Percentiles rank a stretch among this genome's conserved stretches.
Conservation (phyloP, 1,140 invertebrate genomes). For the Solenopsis fugax region DNA sequence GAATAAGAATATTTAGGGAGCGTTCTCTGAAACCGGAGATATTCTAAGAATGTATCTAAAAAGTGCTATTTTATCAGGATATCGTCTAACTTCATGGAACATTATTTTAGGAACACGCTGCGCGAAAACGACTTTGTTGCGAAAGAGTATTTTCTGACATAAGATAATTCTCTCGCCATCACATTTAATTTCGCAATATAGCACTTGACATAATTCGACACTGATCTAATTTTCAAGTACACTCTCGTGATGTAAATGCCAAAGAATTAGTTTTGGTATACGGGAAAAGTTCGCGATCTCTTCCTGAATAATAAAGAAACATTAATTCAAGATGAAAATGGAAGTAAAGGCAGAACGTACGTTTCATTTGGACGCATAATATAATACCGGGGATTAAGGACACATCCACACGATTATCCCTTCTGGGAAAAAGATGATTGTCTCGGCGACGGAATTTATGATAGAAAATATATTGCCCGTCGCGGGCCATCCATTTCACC, state of each 20-base stretch:
- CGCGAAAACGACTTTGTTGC: background rate
- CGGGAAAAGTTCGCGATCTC: background rate
- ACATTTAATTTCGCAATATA: background rate
- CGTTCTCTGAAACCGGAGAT: background rate
- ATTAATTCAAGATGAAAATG: background rate
- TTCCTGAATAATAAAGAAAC: background rate
- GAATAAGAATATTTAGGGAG: conserved; percentile 3
- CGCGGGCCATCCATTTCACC: conserved; percentile 55
- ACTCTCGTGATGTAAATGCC: background rate
- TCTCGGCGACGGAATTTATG: conserved; percentile 53
- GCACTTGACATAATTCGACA: background rate
- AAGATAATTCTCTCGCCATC: background rate
- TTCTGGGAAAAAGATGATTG: conserved; percentile 46
- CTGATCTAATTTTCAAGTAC: background rate
- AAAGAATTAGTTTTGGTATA: background rate
- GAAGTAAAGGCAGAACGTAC: background rate
- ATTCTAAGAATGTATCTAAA: conserved; percentile 15
- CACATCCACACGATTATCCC: conserved; percentile 9
- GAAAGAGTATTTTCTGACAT: background rate
- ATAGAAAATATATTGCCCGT: conserved; percentile 61
- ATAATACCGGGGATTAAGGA: conserved; percentile 32
- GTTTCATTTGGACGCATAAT: conserved; percentile 20
- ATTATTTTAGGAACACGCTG: background rate
- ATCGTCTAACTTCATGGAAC: background rate
- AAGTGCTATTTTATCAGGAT: background rate